Base-by-base conservation (phyloP, 37 sponge, comb jelly and placozoan genomes). In the Spongia lamella region DNA sequence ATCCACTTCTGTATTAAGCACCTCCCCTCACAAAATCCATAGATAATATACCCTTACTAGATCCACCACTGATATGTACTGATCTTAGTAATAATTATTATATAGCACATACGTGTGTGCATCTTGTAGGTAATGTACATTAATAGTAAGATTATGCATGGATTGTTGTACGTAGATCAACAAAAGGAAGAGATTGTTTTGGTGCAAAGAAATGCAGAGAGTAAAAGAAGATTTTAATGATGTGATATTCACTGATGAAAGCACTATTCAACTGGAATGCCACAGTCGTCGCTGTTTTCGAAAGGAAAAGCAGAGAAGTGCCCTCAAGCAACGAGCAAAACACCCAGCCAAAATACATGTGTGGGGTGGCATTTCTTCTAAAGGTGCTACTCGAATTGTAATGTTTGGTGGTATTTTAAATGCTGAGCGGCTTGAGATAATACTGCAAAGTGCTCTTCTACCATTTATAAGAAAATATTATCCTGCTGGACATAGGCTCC, bases 351-450 rank as follows among this genome's bases (percentile, higher is more conserved):
- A 72, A 27, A 54, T 72, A 22, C 73, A 72, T 30, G 55, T 82
- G 7, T 82, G 82, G 74, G 74, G 66, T 59, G 74, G 82, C n/a
- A 82, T 82, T 37, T 70, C 65, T 25, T 30, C 32, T 21, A 38
- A 29, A 37, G 82, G 82, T 27, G 80, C 80, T 38, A 79, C 79
- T 1, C 26, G 35, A 40, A 33, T 82, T 26, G 82, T 73, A 19
- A 62, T 82, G 53, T 82, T 82, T 56, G 34, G 56, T 6, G 82
- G 82, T 2, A 82, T 73, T 54, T 63, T 73, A 74, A 73, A n/a
- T 2, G 51, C 65, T 2, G 62, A 38, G 15, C 43, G 53, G 19
- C 73, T 34, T 63, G 60, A 43, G 19, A 3, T 20, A 34, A 82
- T 73, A 38, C 73, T 81, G 21, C 53, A 77, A 27, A 24, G 35